These are phyloP conservation scores for Chaitophorus viminalis DNA, from an alignment of 2,888 invertebrate species.

Conservation along the genomic window DNA sequence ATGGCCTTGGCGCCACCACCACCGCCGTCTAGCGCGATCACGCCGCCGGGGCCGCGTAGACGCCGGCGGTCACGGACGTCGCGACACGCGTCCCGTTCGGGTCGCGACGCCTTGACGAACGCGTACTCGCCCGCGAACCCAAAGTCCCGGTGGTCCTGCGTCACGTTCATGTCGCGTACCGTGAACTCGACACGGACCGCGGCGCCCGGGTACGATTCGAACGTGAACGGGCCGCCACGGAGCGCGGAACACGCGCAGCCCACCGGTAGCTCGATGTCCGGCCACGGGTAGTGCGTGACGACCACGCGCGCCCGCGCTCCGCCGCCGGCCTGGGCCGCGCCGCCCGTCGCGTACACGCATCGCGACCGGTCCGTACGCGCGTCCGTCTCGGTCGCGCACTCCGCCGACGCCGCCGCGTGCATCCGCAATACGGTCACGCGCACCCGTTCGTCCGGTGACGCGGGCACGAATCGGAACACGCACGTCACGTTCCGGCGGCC, in stretches of 20 bases:
- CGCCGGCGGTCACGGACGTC: conserved; percentile 75
- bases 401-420: conserved; percentile 63
- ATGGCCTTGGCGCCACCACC: background rate
- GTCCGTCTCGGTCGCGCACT: conserved; percentile 76
- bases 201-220: conserved; percentile 77
- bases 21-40: conserved; percentile 20
- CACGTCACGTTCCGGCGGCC: conserved; percentile 81
- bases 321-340: conserved; percentile 64
- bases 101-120: conserved; percentile 70
- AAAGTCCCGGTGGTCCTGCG: conserved; percentile 82
- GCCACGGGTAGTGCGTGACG: conserved; percentile 78
- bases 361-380: conserved; percentile 75
- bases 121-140: conserved; percentile 74
- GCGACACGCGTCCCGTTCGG: conserved; percentile 71
- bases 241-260: conserved; percentile 81
- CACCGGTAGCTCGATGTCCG: conserved; percentile 74
- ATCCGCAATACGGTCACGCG: conserved; percentile 8
- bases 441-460: conserved; percentile 64
- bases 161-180: conserved; percentile 81
- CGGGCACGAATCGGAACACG: conserved; percentile 79
- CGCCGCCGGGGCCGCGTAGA: conserved; percentile 78
- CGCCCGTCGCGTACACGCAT: conserved; percentile 70
- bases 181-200: conserved; percentile 80
- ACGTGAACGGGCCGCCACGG: conserved; percentile 74
- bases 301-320: conserved; percentile 69